phyloP scores from a whole-genome alignment of 2,797 vertebrate species.

The Myotis pilosus region DNA sequence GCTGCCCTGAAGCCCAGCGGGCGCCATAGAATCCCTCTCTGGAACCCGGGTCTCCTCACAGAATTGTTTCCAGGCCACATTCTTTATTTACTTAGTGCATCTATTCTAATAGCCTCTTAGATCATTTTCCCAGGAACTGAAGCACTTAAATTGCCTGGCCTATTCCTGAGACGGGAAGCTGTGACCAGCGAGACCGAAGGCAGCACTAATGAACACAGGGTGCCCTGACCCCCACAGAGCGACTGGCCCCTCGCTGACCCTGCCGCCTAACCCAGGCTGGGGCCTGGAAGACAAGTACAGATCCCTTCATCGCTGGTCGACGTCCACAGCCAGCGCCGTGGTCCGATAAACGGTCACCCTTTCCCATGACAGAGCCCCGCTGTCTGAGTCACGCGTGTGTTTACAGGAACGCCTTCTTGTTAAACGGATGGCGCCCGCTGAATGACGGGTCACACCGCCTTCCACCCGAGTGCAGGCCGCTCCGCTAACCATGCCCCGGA shows the following conservation, averaged over 20 bases:
- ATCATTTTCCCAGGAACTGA: background rate
- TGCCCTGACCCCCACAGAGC: background rate
- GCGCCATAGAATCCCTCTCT: background rate
- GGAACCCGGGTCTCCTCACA: background rate
- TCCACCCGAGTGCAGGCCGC: background rate
- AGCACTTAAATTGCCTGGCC: background rate
- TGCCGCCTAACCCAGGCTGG: fast-evolving
- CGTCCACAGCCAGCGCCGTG: background rate
- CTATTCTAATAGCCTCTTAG: background rate
- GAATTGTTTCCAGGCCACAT: background rate
- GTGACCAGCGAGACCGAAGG: background rate
- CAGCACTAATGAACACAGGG: background rate
- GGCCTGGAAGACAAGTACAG: background rate
- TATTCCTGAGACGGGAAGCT: background rate
- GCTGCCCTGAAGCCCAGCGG: background rate
- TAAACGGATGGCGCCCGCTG: background rate
- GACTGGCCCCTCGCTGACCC: background rate
- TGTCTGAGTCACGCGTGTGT: background rate
- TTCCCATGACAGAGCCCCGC: background rate
- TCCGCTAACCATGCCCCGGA: background rate
- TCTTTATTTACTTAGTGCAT: background rate
- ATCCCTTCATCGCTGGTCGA: background rate
- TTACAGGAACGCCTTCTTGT: background rate
- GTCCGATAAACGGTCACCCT: background rate
- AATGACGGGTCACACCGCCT: background rate